Base-by-base conservation (phyloP, 2,888 invertebrate species). In the Theristus sp. region DNA sequence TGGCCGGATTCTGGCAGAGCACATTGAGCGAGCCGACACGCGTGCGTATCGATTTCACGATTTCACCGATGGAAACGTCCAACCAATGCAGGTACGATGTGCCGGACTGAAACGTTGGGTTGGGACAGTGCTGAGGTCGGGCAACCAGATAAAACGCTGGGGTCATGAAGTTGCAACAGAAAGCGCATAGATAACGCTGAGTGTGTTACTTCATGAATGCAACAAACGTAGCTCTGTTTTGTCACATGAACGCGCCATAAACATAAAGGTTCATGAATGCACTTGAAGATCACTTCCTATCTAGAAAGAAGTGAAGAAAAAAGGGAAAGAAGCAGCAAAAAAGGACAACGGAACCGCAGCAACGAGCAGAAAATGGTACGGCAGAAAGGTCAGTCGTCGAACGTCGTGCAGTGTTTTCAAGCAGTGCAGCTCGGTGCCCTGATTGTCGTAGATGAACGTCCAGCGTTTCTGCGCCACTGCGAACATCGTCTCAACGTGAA, bases 391-490 rank as follows among this genome's bases (percentile, higher is more conserved):
- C 79, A 98, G 80, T 62, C 83, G 79, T 25, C 65, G 60, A n/a
- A 67, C 65, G 67, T 83, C 82, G 73, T 86, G 81, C 75, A 98
- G 78, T 65, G 79, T 80, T 76, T 96, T 96, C 0, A 99, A 74
- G 74, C 96, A 96, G 75, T 99, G 98, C 60, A 99, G 74, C 75
- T 99, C 98, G 27, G 53, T 47, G 28, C 96, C 96, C 70, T 87
- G 84, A 71, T 89, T 89, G 74, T 99, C 98, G 74, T 99, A 99
- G 65, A 99, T 84, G 71, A 90, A 87, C 0, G 91, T 84, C 89
- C 91, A 94, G 67, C 87, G 83, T 71, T 91, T 93, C 75, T 99
- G 98, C 0, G 96, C 94, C 2, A 86, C 89, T 0, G 98, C 98
- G 76, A 89, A 86, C 89, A 96, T 89, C 10, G 89, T 93, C 77